Base-by-base conservation (phyloP, 2,888 invertebrate genomes). In the Vanessa cardui region DNA sequence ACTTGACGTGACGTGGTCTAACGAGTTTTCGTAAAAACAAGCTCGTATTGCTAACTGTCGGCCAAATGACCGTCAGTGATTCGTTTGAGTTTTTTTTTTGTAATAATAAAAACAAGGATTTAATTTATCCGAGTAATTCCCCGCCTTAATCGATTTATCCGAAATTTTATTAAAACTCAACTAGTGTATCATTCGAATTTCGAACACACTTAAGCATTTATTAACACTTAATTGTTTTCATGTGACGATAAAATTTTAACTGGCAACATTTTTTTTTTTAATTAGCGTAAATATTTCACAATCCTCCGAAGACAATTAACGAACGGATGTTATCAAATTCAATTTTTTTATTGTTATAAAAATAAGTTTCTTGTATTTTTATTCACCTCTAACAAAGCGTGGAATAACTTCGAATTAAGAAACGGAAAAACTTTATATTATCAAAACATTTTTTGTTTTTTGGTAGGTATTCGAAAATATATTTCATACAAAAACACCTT, bases 361-460 rank as follows among this genome's bases (percentile, higher is more conserved):
- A 16, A 54, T 26, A 31, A 54, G 31, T 54, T 54, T 54, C 1
- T 31, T 54, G 52, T 54, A 39, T 39, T 9, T 39, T 31, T 8
- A 31, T 7, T 26, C 16, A 31, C 52, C 52, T 16, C 52, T 52
- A 52, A 52, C 52, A 26, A 54, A 54, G 52, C 52, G 52, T 54
- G 52, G 52, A 31, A 54, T 54, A 31, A 15, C 31, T 31, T 54
- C 16, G n/a, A 15, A 54, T 31, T 52, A 20, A 21, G 16, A n/a
- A 54, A 54, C 52, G 52, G 52, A 54, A 31, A 54, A 54, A 54
- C 26, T 26, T 52, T 15, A 26, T 26, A 31, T 52, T 52, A 52
- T 26, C 26, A 21, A 52, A 52, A 26, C 15, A 26, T 12, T 54
- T 31, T 54, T 31, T 52, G 4, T 39, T 21, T 52, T 21, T 12